Base-by-base conservation (phyloP, 2,888 invertebrate genomes). In the Hypomecis atomaria region DNA sequence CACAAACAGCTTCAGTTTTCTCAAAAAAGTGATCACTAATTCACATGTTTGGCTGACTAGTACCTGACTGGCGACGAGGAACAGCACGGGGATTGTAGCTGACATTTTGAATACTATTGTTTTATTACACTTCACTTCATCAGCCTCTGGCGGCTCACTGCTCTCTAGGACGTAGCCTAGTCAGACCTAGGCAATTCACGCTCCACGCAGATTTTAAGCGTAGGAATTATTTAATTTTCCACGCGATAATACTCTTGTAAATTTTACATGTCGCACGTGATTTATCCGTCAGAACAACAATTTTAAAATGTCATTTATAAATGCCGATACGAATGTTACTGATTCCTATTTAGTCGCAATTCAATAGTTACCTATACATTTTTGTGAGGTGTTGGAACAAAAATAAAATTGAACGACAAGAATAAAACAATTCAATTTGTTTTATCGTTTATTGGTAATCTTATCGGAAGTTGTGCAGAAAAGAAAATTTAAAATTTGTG, bases 211-310 rank as follows among this genome's bases (percentile, higher is more conserved):
- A 76, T 79, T 78, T 79, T 76, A 74, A 79, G 77, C 77, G 78
- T 69, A 72, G 75, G 78, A 86, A 89, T 89, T 89, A 86, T 85
- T 56, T 33, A 67, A 71, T 71, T 71, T 65, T 70, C 65, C 85
- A 89, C 87, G 89, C 88, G 81, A 81, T 85, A 85, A 86, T 84
- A 80, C 78, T 79, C 84, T 84, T 84, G 81, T 79, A 83, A 82
- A 81, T 83, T 80, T 60, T 62, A 64, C 62, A 65, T 67, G 66
- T 68, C 77, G 77, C 76, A 76, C 74, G 76, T 78, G 78, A 78
- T 78, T 72, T 71, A 70, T 65, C 13, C 36, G 47, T 56, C 34
- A 48, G 38, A 52, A 56, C 37, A 52, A 65, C 57, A 42, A 52
- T 52, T 64, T 45, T 56, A 8, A 56, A 47, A 42, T 60, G 53